phyloP scores from a whole-genome alignment of 2,888 invertebrate species.

The Temnothorax unifasciatus region DNA sequence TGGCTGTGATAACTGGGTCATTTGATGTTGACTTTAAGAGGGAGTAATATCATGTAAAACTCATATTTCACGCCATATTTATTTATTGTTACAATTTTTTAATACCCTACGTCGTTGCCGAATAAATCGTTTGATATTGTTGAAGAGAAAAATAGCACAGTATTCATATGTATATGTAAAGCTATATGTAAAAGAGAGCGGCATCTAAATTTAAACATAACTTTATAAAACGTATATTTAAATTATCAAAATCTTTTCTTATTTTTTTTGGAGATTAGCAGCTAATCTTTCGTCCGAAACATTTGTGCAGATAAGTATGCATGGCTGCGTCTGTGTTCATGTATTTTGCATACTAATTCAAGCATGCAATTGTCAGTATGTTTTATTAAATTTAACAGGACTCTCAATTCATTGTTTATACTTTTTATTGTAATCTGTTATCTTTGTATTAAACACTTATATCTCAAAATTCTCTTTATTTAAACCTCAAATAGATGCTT shows the following conservation, averaged over 20 bases:
- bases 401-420: constrained; percentile 1
- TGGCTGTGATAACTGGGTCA: constrained; percentile 85
- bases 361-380: background rate
- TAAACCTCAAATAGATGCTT: constrained; percentile 11
- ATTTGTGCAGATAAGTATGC: background rate
- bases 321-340: background rate
- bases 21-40: constrained; percentile 85
- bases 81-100: constrained; percentile 72
- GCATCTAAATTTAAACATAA: constrained; percentile 27
- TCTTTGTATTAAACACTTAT: constrained; percentile 24
- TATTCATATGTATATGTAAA: constrained; percentile 47
- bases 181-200: constrained; percentile 44
- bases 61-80: constrained; percentile 84
- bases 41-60: constrained; percentile 85
- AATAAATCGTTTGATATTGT: constrained; percentile 55
- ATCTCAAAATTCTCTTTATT: background rate
- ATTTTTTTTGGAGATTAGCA: background rate
- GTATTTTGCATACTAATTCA: constrained; percentile 24
- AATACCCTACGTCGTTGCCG: constrained; percentile 65
- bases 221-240: constrained; percentile 11
- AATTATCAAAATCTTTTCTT: background rate
- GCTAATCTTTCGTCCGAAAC: background rate
- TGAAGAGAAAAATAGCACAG: constrained; percentile 25
- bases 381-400: constrained; percentile 5
- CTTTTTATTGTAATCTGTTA: constrained; percentile 5